Base-by-base conservation (phyloP, 2,888 invertebrate genomes). In the Prionchulus punctatus region DNA sequence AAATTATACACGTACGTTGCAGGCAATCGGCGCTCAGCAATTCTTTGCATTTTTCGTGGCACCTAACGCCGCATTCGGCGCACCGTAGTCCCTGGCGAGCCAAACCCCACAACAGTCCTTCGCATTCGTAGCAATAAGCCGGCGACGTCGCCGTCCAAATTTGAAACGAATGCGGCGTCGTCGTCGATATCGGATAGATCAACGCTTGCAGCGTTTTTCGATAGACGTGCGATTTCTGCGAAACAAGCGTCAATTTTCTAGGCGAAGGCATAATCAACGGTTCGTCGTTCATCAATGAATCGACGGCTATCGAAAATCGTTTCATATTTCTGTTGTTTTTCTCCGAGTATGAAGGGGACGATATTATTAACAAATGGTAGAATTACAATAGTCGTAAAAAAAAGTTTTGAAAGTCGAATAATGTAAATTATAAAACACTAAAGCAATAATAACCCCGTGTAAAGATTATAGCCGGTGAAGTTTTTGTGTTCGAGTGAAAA, bases 21-120 rank as follows among this genome's bases (percentile, higher is more conserved):
- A 99, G 77, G 72, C 98, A 98, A 76, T 98, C 98, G 49, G 98
- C 98, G 76, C 96, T 98, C 67, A 99, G 83, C 61, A 99, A 81
- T 75, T 98, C 98, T 76, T 96, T 94, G 80, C 98, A 99, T 76
- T 98, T 99, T 75, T 98, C 98, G 78, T 99, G 98, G 70, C 96
- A 98, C 74, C 98, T 98, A 69, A 99, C 98, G 15, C 92, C 94
- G 75, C 98, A 98, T 73, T 98, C 96, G 0, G 90, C 90, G 72
- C 98, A 98, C 61, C 94, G 81, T 53, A 98, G 91, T 49, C 68
- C 70, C 75, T 98, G 98, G 54, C 96, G 77, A 1, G 96, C 96
- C 66, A 99, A 87, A 57, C 98, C 98, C 98, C 98, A 99, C 45
- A 98, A 80, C 43, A 99, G 79, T 1, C 98, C 98, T 73, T 96